Evolutionary conservation across 2,888 invertebrate genomes (phyloP).

Genomic region (Aleiodes testaceus): DNA sequence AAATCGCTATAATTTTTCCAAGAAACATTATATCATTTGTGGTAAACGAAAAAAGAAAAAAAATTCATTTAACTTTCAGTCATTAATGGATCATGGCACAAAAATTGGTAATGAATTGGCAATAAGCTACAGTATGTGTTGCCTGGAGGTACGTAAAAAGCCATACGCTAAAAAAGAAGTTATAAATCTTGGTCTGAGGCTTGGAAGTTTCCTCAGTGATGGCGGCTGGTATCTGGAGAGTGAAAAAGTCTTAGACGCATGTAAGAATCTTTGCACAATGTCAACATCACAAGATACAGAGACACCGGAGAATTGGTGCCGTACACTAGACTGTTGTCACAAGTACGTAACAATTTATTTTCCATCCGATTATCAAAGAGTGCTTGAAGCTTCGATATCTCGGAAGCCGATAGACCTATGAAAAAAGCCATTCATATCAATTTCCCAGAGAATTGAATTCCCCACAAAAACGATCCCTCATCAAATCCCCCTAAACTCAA

Average conservation of each 20-base stretch:
- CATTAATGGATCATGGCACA: constrained; percentile 79
- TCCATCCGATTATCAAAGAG: neutral
- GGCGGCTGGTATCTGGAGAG: constrained; percentile 91
- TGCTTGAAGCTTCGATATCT: neutral
- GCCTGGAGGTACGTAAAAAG: constrained; percentile 55
- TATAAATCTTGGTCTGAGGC: constrained; percentile 66
- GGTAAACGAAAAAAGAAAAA: neutral
- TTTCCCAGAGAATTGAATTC: too few species aligned
- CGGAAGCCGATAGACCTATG: neutral
- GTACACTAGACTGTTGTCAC: constrained; percentile 88
- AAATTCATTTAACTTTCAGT: constrained; percentile 63
- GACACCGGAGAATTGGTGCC: constrained; percentile 77
- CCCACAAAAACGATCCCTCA: too few species aligned
- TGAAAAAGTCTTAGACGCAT: constrained; percentile 81
- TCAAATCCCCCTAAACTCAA: too few species aligned
- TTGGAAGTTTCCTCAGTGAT: constrained; percentile 88
- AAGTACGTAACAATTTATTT: constrained; percentile 76
- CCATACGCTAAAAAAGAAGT: constrained; percentile 54
- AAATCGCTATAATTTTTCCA: too few species aligned
- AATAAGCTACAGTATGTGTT: constrained; percentile 63
- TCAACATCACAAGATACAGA: constrained; percentile 68
- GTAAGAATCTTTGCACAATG: constrained; percentile 79
- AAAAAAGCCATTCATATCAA: too few species aligned
- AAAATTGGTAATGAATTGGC: constrained; percentile 74
- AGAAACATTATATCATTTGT: neutral